Percentiles rank a stretch among this genome's conserved stretches.
Evolutionary conservation across 2,113 vertebrate species (phyloP).

Genomic region (Nyctibius bracteatus): DNA sequence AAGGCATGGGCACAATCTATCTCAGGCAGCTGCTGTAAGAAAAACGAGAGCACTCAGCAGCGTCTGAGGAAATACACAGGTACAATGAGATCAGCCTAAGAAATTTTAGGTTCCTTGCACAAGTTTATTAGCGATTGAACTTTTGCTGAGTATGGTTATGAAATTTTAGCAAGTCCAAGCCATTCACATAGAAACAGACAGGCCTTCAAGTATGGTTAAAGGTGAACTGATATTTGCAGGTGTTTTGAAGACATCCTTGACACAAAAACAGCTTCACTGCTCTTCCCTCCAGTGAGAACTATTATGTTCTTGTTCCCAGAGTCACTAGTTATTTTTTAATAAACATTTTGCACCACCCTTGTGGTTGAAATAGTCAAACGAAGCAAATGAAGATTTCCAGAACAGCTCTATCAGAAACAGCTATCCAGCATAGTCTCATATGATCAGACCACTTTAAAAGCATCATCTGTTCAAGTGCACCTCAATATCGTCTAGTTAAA

Average conservation of each 20-base stretch:
- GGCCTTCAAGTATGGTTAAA: background rate
- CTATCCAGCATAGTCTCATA: background rate
- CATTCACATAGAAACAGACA: background rate
- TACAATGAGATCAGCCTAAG: background rate
- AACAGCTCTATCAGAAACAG: background rate
- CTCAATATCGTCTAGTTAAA: too few species aligned
- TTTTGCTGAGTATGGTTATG: background rate
- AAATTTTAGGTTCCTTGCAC: background rate
- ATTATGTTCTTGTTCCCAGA: background rate
- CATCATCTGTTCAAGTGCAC: too few species aligned
- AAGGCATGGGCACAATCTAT: background rate
- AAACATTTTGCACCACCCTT: background rate
- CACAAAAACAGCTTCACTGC: background rate
- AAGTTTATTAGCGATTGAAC: background rate
- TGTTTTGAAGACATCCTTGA: background rate
- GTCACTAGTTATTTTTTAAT: background rate
- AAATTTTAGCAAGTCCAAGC: background rate
- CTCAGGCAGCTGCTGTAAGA: background rate
- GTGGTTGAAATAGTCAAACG: background rate
- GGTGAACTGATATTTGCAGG: background rate
- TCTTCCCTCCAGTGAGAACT: background rate
- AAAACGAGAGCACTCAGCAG: background rate
- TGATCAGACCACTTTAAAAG: background rate
- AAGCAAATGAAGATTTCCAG: background rate
- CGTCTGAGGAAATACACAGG: background rate